Conservation (phyloP, 2,113 vertebrate species). For the Oryzias woworae region DNA sequence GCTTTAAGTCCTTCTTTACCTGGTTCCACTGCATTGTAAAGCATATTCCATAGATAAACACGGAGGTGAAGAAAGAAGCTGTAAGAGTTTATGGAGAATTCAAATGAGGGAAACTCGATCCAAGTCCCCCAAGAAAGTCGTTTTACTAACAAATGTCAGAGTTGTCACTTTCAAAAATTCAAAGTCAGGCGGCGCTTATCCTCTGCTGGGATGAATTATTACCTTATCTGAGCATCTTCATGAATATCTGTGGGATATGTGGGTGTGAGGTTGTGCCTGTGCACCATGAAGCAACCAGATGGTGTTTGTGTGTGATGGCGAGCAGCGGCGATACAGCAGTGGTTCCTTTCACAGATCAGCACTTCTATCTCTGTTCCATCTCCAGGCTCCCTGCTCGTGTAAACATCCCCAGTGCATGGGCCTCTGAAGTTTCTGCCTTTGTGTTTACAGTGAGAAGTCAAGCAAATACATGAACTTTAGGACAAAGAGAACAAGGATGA, state of each 20-base stretch:
- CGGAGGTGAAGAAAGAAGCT: not conserved
- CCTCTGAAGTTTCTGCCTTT: slow-evolving; percentile 74
- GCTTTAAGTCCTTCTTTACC: slow-evolving; percentile 32
- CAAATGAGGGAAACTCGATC: not conserved
- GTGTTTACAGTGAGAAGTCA: slow-evolving; percentile 76
- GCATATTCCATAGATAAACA: slow-evolving; percentile 9
- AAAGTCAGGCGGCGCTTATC: not conserved
- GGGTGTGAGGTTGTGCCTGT: slow-evolving; percentile 65
- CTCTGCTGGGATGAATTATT: not conserved
- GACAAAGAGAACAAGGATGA: slow-evolving; percentile 57
- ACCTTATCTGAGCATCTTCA: not conserved
- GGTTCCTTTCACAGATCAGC: slow-evolving; percentile 70
- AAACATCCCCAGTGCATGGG: slow-evolving; percentile 71
- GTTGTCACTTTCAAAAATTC: not conserved
- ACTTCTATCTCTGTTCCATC: slow-evolving; percentile 75
- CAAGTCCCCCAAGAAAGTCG: not conserved
- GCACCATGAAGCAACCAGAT: slow-evolving; percentile 60
- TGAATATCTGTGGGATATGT: slow-evolving; percentile 45
- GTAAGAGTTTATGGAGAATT: not conserved
- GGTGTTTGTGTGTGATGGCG: slow-evolving; percentile 72
- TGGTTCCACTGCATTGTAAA: slow-evolving; percentile 17
- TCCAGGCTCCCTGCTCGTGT: slow-evolving; percentile 70
- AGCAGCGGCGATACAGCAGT: slow-evolving; percentile 62
- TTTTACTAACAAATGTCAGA: not conserved
- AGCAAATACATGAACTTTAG: slow-evolving; percentile 70